Conservation (phyloP, 2,888 invertebrate genomes). For the Elgonia sp. region DNA sequence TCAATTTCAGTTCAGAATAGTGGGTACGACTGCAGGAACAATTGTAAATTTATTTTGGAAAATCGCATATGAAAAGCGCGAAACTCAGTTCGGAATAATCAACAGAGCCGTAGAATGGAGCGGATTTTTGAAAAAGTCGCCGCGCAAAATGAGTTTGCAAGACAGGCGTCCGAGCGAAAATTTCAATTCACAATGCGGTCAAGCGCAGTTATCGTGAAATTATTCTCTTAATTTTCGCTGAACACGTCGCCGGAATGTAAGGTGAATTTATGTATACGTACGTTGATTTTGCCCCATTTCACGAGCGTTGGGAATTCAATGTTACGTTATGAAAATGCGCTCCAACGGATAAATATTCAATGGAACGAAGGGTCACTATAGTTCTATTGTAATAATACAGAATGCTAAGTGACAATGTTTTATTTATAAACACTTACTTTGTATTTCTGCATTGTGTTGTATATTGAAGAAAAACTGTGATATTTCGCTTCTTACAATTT, state of each 20-base stretch:
- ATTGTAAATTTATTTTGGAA: conserved; percentile 29
- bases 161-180: conserved; percentile 69
- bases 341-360: conserved; percentile 71
- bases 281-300: conserved; percentile 69
- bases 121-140: conserved; percentile 55
- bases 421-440: conserved; percentile 66
- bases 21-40: background rate
- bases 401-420: conserved; percentile 57
- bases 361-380: conserved; percentile 59
- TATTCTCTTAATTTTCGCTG: conserved; percentile 79
- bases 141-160: conserved; percentile 61
- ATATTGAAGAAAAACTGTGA: background rate
- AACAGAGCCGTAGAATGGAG: conserved; percentile 34
- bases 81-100: conserved; percentile 26
- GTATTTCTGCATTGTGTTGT: conserved; percentile 12
- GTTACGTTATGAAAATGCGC: conserved; percentile 70
- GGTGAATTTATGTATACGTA: conserved; percentile 67
- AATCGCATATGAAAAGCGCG: background rate
- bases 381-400: conserved; percentile 60
- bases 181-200: conserved; percentile 74
- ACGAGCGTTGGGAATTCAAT: conserved; percentile 60
- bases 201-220: conserved; percentile 77
- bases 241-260: conserved; percentile 73
- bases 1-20: background rate
- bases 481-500: background rate